These are phyloP conservation scores for Paramormyrops kingsleyae DNA, from an alignment of 2,113 vertebrate genomes.

Conservation along the genomic window DNA sequence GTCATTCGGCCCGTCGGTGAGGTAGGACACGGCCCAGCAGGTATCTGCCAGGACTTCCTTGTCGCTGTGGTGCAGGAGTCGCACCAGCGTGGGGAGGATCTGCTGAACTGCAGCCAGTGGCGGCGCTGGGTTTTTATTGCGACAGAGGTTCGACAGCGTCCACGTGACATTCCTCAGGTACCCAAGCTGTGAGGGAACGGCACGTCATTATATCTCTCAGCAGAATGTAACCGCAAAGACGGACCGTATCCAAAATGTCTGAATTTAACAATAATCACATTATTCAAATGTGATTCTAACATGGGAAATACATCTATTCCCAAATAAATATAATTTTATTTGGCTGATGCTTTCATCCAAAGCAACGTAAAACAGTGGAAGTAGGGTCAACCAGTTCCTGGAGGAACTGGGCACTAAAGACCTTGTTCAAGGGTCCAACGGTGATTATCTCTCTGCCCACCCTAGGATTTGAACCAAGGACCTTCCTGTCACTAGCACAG, in stretches of 20 bases:
- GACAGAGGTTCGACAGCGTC: slow-evolving; percentile 88
- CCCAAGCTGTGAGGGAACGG: slow-evolving; percentile 51
- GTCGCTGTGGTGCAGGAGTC: slow-evolving; percentile 72
- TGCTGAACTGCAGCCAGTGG: slow-evolving; percentile 71
- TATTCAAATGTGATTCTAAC: not conserved
- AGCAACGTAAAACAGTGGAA: not conserved
- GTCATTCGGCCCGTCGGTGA: slow-evolving; percentile 84
- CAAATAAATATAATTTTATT: not conserved
- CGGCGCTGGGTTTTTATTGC: slow-evolving; percentile 82
- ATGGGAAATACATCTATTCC: not conserved
- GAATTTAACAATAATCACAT: not conserved
- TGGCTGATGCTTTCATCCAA: not conserved
- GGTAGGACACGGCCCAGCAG: slow-evolving; percentile 84
- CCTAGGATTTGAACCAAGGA: not conserved
- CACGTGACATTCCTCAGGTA: slow-evolving; percentile 81
- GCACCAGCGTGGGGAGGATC: slow-evolving; percentile 73
- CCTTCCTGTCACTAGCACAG: not conserved
- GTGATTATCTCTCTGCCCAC: not conserved
- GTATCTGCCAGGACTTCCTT: slow-evolving; percentile 75
- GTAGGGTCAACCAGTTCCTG: not conserved
- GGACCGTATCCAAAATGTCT: not conserved
- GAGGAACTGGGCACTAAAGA: not conserved
- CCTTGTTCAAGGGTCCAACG: not conserved
- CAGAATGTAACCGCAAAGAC: not conserved
- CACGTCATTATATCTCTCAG: not conserved